Base-by-base conservation (phyloP, 64 coral and sea anemone genomes). In the Montipora efflorescens region DNA sequence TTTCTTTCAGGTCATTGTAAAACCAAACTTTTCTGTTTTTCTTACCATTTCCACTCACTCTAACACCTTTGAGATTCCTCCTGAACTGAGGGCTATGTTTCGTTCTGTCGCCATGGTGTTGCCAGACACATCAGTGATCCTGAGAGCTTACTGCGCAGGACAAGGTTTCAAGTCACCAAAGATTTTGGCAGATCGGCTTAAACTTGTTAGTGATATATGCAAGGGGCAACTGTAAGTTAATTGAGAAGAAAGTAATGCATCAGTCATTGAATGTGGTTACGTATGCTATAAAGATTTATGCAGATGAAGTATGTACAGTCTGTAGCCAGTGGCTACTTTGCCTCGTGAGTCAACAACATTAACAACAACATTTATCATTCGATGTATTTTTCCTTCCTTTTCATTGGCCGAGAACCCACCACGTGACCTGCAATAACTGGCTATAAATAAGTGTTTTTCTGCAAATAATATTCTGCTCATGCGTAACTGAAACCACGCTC, bases 91-190 rank as follows among this genome's bases (percentile, higher is more conserved):
- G 25, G 98, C 95, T 22, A 67, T 96, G 45, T 99, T 99, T 48
- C 95, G 98, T 79, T 59, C 95, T 67, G 74, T 99, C 87, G 83
- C 95, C 47, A 95, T 99, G 95, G 95, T 99, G 48, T 92, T 93
- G 86, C 95, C 98, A 64, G 98, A 99, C 71, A 93, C 92, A 25
- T 90, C 95, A 0, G 64, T 99, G 11, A 91, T 99, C 64, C 87
- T 99, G 68, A 92, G 98, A 87, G 90, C 95, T 67, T 92, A 99
- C 19, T 99, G 98, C 78, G 98, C 98, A 11, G 95, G 97, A 52
- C 98, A 99, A 62, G 98, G 98, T 14, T 96, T 99, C 78, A 99
- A 96, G 81, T 96, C 98, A 46, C 95, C 95, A 19, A 99, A 96
- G 84, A 77, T 96, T 50, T 62, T 99, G 23, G 92, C 98, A 20